Evolutionary conservation across 2,797 vertebrate genomes (phyloP).

Genomic region (Aeoliscus strigatus): DNA sequence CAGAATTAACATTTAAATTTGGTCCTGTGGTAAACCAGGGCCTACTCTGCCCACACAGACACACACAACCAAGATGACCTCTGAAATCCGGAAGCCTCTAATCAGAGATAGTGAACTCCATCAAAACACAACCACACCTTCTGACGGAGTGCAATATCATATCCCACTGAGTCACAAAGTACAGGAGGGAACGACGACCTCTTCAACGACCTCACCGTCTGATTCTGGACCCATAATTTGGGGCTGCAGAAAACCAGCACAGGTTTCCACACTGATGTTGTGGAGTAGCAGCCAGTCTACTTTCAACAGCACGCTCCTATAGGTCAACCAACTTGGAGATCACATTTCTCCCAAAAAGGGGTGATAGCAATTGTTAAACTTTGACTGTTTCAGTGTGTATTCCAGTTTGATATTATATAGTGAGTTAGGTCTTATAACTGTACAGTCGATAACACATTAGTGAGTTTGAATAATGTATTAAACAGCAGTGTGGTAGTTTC

Average conservation of each 20-base stretch:
- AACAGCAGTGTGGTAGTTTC: too few relatives aligned
- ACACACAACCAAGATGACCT: constrained; percentile 15
- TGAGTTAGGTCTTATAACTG: too few relatives aligned
- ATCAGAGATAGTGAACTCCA: constrained; percentile 20
- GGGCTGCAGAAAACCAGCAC: constrained; percentile 1
- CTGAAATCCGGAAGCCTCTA: constrained; percentile 10
- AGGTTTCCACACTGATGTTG: constrained; percentile 40
- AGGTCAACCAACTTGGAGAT: too few relatives aligned
- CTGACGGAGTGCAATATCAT: constrained; percentile 5
- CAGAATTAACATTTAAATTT: constrained; percentile 15
- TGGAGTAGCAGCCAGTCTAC: constrained; percentile 46
- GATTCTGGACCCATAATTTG: constrained; percentile 41
- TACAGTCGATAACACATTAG: too few relatives aligned
- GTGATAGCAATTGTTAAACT: too few relatives aligned
- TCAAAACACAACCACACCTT: constrained; percentile 2
- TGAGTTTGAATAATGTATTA: too few relatives aligned
- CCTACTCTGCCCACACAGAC: background rate
- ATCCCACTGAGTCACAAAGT: constrained; percentile 3
- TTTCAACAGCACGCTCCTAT: constrained; percentile 30
- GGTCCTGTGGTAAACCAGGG: constrained; percentile 9
- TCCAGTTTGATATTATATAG: too few relatives aligned
- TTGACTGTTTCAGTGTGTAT: too few relatives aligned
- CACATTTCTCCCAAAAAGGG: too few relatives aligned
- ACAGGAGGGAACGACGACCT: constrained; percentile 25
- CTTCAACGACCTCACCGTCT: constrained; percentile 47